phyloP scores from a whole-genome alignment of 2,888 invertebrate species.

The Harmothoe impar region DNA sequence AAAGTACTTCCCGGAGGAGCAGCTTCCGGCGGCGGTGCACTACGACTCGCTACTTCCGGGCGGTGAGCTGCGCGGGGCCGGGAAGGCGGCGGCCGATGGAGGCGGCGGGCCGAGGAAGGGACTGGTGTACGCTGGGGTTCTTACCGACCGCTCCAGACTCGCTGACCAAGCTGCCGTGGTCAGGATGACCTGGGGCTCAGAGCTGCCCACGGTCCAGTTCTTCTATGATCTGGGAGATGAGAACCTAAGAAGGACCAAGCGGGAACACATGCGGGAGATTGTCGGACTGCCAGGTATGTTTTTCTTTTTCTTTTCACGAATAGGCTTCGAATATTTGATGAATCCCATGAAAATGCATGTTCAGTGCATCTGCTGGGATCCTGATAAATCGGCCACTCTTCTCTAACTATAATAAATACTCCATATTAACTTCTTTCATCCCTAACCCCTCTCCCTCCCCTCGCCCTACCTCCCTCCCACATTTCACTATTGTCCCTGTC shows the following conservation, averaged over 20 bases:
- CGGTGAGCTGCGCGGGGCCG: background rate
- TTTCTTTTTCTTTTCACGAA: background rate
- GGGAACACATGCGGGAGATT: slow-evolving; percentile 39
- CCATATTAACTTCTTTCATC: no score
- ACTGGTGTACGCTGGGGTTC: slow-evolving; percentile 32
- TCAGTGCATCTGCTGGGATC: no score
- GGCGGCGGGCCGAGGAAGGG: background rate
- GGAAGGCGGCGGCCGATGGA: background rate
- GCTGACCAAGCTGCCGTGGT: slow-evolving; percentile 29
- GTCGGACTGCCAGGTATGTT: slow-evolving; percentile 37
- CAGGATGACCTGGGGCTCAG: slow-evolving; percentile 53
- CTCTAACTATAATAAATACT: no score
- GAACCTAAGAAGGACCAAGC: background rate
- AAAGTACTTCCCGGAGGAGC: slow-evolving; percentile 31
- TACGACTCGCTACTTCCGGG: background rate
- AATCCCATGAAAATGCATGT: no score
- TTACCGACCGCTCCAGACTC: background rate
- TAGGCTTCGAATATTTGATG: no score
- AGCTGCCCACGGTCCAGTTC: slow-evolving; percentile 52
- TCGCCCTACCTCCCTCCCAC: no score
- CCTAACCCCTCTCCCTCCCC: no score
- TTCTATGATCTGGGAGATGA: slow-evolving; percentile 27
- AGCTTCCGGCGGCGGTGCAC: background rate
- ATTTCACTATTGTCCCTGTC: no score
- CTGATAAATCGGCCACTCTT: no score